phyloP scores from a whole-genome alignment of 2,113 vertebrate species.

The Charadrius vociferus region DNA sequence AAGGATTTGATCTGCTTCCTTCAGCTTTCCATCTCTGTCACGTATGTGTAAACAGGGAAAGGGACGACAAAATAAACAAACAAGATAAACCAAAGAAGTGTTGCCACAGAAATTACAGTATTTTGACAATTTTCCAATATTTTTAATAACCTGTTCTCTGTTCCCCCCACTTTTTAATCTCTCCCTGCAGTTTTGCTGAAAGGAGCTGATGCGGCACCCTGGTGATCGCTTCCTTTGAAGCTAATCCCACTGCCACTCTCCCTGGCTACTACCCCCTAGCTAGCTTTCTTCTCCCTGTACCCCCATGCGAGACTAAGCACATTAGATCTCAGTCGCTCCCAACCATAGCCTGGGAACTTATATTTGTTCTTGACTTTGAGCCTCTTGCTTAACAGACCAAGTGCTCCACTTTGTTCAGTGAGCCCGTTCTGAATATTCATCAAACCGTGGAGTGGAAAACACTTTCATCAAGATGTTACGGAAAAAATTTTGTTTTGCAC shows the following conservation, averaged over 20 bases:
- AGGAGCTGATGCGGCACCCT: neutral
- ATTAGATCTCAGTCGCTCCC: neutral
- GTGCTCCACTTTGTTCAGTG: neutral
- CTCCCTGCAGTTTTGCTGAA: conserved; percentile 35
- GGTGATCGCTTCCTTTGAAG: conserved; percentile 41
- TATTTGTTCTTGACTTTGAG: conserved; percentile 29
- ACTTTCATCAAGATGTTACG: neutral
- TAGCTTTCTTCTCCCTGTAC: neutral
- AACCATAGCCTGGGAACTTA: conserved; percentile 4
- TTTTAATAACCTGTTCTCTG: conserved; percentile 47
- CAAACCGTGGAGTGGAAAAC: neutral
- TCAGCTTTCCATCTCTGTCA: conserved; percentile 89
- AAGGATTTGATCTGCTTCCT: conserved; percentile 93
- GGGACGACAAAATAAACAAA: neutral
- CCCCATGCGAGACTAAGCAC: conserved; percentile 19
- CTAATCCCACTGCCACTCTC: conserved; percentile 17
- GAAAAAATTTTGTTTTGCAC: conserved; percentile 1
- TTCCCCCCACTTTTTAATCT: neutral
- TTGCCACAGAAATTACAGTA: neutral
- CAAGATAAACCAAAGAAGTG: neutral
- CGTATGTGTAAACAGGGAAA: neutral
- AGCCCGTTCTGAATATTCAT: conserved; percentile 28
- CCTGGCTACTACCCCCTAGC: conserved; percentile 9
- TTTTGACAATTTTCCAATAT: conserved; percentile 26
- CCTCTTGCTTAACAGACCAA: conserved; percentile 28